These are phyloP conservation scores for Myiopsitta monachus DNA, from an alignment of 2,113 vertebrate genomes.

Conservation along the genomic window DNA sequence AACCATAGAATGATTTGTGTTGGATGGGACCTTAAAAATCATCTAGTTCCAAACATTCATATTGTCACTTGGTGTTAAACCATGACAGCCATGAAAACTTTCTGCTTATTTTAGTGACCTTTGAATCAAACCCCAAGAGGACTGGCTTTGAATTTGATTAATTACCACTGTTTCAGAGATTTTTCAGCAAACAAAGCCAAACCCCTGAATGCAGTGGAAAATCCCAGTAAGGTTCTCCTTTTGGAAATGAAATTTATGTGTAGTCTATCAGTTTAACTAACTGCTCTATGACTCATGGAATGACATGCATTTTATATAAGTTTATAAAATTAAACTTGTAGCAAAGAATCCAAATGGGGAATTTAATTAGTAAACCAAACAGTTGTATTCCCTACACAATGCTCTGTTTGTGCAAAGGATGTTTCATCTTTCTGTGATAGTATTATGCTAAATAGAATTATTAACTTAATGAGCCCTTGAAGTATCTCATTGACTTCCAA, in stretches of 20 bases:
- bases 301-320: neutral
- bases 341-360: neutral
- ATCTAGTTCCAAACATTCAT: neutral
- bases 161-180: neutral
- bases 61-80: neutral
- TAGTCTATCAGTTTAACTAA: neutral
- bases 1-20: neutral
- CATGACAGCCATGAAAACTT: neutral
- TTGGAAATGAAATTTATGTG: neutral
- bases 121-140: neutral
- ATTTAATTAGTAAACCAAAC: slow-evolving; percentile 15
- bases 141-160: neutral
- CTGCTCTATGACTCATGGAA: neutral
- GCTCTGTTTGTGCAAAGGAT: slow-evolving; percentile 2
- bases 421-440: neutral
- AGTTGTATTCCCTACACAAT: neutral
- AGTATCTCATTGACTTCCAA: neutral
- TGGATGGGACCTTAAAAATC: neutral
- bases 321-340: slow-evolving; percentile 24
- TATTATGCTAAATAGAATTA: slow-evolving; percentile 4
- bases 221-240: neutral
- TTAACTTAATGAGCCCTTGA: neutral
- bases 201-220: neutral
- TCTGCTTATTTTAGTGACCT: neutral
- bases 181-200: neutral